A percentile compares a stretch with the other conserved stretches of the same genome.
phyloP scores from a whole-genome alignment of 2,888 invertebrate species.

The Nezara viridula region DNA sequence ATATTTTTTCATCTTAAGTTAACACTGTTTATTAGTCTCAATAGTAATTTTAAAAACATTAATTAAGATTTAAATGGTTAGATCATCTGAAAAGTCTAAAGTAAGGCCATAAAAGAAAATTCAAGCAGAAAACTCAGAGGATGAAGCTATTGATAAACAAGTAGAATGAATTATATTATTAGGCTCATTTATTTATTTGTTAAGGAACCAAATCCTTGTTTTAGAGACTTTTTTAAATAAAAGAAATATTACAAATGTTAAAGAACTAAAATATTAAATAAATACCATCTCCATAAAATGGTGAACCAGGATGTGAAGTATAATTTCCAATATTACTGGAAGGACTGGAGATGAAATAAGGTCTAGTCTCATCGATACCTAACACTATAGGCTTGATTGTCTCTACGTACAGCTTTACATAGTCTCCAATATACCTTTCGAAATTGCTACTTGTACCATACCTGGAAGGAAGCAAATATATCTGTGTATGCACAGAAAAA shows the following conservation, averaged over 20 bases:
- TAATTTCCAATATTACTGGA: constrained; percentile 86
- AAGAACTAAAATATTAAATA: constrained; percentile 52
- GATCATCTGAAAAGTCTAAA: too few relatives aligned
- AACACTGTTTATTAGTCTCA: too few relatives aligned
- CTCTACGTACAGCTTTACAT: constrained; percentile 85
- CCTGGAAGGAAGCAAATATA: constrained; percentile 66
- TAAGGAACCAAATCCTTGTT: too few relatives aligned
- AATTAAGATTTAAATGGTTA: too few relatives aligned
- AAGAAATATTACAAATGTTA: background rate
- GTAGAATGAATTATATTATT: too few relatives aligned
- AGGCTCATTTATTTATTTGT: too few relatives aligned
- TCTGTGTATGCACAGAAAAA: background rate
- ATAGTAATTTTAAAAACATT: too few relatives aligned
- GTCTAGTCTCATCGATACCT: constrained; percentile 75
- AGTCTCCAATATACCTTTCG: constrained; percentile 79
- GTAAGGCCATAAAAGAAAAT: too few relatives aligned
- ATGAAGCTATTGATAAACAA: too few relatives aligned
- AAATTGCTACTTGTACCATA: constrained; percentile 74
- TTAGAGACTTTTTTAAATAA: too few relatives aligned
- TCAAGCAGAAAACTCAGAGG: too few relatives aligned
- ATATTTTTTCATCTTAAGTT: too few relatives aligned
- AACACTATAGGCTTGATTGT: constrained; percentile 79
- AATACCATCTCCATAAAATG: constrained; percentile 87
- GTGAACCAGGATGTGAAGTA: constrained; percentile 82
- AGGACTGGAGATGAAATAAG: constrained; percentile 90